Base-by-base conservation (phyloP, 2,888 invertebrate genomes). In the Drosophila maculinotata region DNA sequence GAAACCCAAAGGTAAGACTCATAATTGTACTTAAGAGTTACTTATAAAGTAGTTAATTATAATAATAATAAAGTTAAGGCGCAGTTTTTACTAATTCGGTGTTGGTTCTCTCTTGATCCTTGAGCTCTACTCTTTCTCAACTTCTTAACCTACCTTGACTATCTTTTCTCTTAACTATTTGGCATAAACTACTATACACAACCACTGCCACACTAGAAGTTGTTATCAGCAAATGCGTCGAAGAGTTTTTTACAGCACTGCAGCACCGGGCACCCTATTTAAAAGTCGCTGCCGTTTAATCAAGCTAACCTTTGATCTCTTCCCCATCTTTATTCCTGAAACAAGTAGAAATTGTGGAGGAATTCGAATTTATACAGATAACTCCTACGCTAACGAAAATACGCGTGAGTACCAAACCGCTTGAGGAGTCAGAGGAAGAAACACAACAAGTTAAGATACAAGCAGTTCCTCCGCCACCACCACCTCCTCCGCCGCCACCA, bases 291-390 rank as follows among this genome's bases (percentile, higher is more conserved):
- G 66, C 51, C 58, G 41, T 44, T 28, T 36, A 25, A 44, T 48
- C 39, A 38, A 35, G 49, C 45, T 66, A 71, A 73, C 20, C 12
- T 45, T 28, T 44, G 10, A 53, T 57, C 33, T 53, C 54, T 48
- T 35, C 39, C 30, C 25, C 30, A 33, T 41, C 25, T 51, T 59
- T 67, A 20, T 14, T 14, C 47, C 20, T n/a, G n/a, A n/a, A n/a
- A n/a, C n/a, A n/a, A n/a, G n/a, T n/a, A 88, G 89, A 83, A 70
- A 69, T 79, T 66, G 80, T 86, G 59, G 79, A 89, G 71, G 94
- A 95, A 92, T 94, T 96, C 90, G 96, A 96, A 93, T 96, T 96
- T 91, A 95, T 95, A 91, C 96, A 96, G 89, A 95, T 96, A 87
- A 95, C 96, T 72, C 94, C 96, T 45, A 96, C 95, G 76, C 92